Base-by-base conservation (phyloP, 1,140 invertebrate genomes). In the Lasioglossum baleicum region DNA sequence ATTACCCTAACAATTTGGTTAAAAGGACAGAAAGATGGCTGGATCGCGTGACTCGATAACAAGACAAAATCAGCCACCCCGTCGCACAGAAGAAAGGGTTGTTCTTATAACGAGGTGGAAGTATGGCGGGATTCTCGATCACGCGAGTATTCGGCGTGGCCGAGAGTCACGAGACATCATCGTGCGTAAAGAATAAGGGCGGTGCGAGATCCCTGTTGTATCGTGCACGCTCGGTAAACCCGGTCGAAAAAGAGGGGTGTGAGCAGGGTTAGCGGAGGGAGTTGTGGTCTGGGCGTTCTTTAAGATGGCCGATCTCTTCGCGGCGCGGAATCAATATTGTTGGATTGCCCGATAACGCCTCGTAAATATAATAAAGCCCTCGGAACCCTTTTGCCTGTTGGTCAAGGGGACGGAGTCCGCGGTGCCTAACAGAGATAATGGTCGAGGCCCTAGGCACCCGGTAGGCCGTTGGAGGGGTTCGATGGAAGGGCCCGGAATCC, bases 341-440 rank as follows among this genome's bases (percentile, higher is more conserved):
- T 88, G 88, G 90, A 92, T 92, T 89, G 88, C 70, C 74, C 85
- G 91, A 92, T 91, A 91, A 92, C 89, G 90, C 89, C 87, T 90
- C 89, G 89, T 92, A 92, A 91, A 92, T 92, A 91, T 92, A 91
- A 92, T 92, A 91, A 92, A 91, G 85, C 86, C 83, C 84, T 85
- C 83, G 79, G 80, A 83, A 80, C 64, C 67, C 63, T 71, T 68
- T 53, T 61, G 48, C 42, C 66, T 53, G 61, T 20, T 31, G 31
- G 31, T 20, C 61, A 35, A 64, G 13, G 26, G 22, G 60, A 42
- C 66, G 71, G 63, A 66, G 44, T 67, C 68, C 44, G 17, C 26
- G 72, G 72, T 73, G 72, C 53, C 77, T 67, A 74, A 72, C 75
- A 82, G 60, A 86, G 86, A 88, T 88, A 88, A 88, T 87, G 86